Evolutionary conservation across 1,140 invertebrate species (phyloP).

Genomic region (Zaprionus camerounensis): DNA sequence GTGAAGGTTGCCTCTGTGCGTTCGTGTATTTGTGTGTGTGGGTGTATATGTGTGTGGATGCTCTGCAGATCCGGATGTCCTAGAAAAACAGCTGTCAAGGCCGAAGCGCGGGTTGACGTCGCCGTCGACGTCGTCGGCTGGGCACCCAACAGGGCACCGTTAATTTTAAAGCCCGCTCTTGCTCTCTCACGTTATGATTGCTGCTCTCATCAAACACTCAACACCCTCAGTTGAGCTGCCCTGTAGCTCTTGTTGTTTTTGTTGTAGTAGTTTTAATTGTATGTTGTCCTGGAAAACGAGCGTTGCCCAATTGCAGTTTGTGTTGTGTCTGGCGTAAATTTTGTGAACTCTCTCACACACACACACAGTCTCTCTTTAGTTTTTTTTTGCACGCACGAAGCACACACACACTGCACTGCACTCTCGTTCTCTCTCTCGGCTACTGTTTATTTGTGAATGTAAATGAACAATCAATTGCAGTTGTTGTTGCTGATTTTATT

Average conservation of each 20-base stretch:
- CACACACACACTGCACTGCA: not conserved
- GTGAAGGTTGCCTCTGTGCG: not conserved
- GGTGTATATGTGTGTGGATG: slow-evolving; percentile 1
- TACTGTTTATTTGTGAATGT: slow-evolving; percentile 37
- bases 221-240: not conserved
- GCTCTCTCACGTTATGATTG: not conserved
- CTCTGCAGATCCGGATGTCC: slow-evolving; percentile 36
- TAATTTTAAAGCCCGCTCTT: slow-evolving; percentile 23
- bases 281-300: slow-evolving; percentile 20
- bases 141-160: slow-evolving; percentile 36
- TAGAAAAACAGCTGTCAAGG: slow-evolving; percentile 45
- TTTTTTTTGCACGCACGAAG: not conserved
- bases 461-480: slow-evolving; percentile 14
- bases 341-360: slow-evolving; percentile 5
- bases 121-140: slow-evolving; percentile 9
- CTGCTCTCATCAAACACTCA: slow-evolving; percentile 7
- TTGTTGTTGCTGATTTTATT: slow-evolving; percentile 24
- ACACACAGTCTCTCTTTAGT: not conserved
- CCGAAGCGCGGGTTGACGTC: slow-evolving; percentile 25
- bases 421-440: not conserved
- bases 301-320: slow-evolving; percentile 40
- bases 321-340: slow-evolving; percentile 43
- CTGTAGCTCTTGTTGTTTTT: not conserved
- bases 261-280: slow-evolving; percentile 6
- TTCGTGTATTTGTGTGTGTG: not conserved